These are phyloP conservation scores for Notodromas monacha DNA, from an alignment of 2,888 invertebrate species.

Conservation along the genomic window DNA sequence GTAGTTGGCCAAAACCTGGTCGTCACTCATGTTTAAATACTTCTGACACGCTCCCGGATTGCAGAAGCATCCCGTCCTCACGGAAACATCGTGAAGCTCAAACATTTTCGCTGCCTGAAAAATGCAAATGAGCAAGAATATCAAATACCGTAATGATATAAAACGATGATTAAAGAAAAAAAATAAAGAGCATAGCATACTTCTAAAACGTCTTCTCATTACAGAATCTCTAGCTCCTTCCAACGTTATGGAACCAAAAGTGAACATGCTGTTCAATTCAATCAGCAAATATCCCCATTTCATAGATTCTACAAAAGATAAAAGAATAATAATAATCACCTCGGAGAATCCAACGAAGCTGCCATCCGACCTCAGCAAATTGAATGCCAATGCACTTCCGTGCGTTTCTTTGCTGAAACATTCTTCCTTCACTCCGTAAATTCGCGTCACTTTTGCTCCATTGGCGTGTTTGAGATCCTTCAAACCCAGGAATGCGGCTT, in stretches of 20 bases:
- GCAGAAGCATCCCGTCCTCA: constrained; percentile 83
- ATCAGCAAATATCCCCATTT: too few species aligned
- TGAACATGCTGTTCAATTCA: too few species aligned
- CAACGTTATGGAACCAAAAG: too few species aligned
- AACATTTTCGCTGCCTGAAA: constrained; percentile 55
- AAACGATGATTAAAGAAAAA: too few species aligned
- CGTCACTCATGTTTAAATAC: constrained; percentile 31
- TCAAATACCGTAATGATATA: too few species aligned
- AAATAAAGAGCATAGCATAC: too few species aligned
- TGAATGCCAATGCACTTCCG: constrained; percentile 64
- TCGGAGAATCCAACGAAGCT: constrained; percentile 57
- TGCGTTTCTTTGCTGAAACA: constrained; percentile 29
- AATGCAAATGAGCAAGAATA: too few species aligned
- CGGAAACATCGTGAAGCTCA: constrained; percentile 43
- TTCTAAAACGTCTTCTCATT: too few species aligned
- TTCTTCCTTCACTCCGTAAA: constrained; percentile 34
- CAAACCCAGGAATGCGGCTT: constrained; percentile 31
- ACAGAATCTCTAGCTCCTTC: too few species aligned
- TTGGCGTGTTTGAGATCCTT: constrained; percentile 31
- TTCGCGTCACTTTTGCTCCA: constrained; percentile 27
- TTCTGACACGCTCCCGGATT: constrained; percentile 77
- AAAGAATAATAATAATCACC: too few species aligned
- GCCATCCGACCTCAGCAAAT: constrained; percentile 39
- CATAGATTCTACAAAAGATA: too few species aligned
- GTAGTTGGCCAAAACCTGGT: constrained; percentile 38